phyloP scores from a whole-genome alignment of 2,888 invertebrate genomes.

The Cacoxenus indagator region DNA sequence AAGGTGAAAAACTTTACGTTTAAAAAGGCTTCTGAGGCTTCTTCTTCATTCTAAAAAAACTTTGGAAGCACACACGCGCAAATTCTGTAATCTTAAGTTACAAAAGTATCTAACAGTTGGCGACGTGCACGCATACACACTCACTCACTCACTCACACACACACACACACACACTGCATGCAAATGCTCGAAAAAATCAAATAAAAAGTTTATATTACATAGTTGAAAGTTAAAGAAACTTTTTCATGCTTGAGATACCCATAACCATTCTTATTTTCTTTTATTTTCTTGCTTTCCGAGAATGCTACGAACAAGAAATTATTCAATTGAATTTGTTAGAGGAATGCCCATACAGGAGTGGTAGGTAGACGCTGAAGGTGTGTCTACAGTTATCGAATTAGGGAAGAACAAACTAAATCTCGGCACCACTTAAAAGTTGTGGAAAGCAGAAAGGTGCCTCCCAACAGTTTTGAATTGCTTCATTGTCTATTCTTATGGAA shows the following conservation, averaged over 20 bases:
- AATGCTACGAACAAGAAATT: constrained; percentile 15
- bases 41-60: neutral
- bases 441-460: no score
- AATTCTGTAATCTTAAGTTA: constrained; percentile 17
- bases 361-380: neutral
- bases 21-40: neutral
- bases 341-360: neutral
- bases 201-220: constrained; percentile 20
- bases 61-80: neutral
- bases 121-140: neutral
- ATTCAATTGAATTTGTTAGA: constrained; percentile 11
- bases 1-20: constrained; percentile 8
- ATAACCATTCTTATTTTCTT: neutral
- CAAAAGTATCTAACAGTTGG: constrained; percentile 14
- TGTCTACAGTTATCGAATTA: neutral
- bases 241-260: constrained; percentile 10
- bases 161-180: neutral
- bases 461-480: no score
- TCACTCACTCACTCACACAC: neutral
- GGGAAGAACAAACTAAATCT: no score
- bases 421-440: no score
- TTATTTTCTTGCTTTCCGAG: neutral
- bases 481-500: no score
- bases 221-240: constrained; percentile 17
- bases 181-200: constrained; percentile 16